phyloP scores from a whole-genome alignment of 2,888 invertebrate genomes.

The Fragum whitleyi region DNA sequence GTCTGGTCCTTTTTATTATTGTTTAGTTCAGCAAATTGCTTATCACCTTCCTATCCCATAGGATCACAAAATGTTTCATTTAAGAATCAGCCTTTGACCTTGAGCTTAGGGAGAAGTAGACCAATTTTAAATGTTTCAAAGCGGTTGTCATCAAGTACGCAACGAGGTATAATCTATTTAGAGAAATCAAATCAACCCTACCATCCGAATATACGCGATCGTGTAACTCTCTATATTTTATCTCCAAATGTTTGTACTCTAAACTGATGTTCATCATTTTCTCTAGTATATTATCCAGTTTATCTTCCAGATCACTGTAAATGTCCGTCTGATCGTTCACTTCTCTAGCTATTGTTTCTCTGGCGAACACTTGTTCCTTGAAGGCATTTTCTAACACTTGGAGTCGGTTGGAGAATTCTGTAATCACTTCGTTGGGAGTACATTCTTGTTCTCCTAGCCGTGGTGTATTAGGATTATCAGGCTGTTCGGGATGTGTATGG shows the following conservation, averaged over 20 bases:
- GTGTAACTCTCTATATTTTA: slow-evolving; percentile 47
- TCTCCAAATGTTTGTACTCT: slow-evolving; percentile 61
- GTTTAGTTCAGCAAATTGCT: too few relatives aligned
- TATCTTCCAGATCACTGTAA: slow-evolving; percentile 67
- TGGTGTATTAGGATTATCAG: slow-evolving; percentile 31
- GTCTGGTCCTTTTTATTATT: too few relatives aligned
- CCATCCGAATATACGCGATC: slow-evolving; percentile 55
- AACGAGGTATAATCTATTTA: too few relatives aligned
- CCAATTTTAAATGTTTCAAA: too few relatives aligned
- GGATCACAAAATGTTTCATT: too few relatives aligned
- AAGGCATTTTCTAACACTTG: slow-evolving; percentile 78
- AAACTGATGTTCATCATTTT: slow-evolving; percentile 68
- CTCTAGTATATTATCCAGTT: slow-evolving; percentile 67
- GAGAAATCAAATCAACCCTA: too few relatives aligned
- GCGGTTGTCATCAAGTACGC: too few relatives aligned
- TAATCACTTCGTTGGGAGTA: slow-evolving; percentile 66
- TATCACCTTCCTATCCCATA: too few relatives aligned
- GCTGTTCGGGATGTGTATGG: neutral
- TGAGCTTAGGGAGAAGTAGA: too few relatives aligned
- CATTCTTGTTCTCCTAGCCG: slow-evolving; percentile 47
- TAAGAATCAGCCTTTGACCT: too few relatives aligned
- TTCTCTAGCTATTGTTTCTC: slow-evolving; percentile 74
- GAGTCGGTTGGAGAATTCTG: slow-evolving; percentile 75
- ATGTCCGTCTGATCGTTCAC: slow-evolving; percentile 76
- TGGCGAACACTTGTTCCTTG: slow-evolving; percentile 77